Evolutionary conservation across 2,888 invertebrate species (phyloP), one percentile per base, ranked within the genome.

Genomic region (Lepidochitona cinerea): DNA sequence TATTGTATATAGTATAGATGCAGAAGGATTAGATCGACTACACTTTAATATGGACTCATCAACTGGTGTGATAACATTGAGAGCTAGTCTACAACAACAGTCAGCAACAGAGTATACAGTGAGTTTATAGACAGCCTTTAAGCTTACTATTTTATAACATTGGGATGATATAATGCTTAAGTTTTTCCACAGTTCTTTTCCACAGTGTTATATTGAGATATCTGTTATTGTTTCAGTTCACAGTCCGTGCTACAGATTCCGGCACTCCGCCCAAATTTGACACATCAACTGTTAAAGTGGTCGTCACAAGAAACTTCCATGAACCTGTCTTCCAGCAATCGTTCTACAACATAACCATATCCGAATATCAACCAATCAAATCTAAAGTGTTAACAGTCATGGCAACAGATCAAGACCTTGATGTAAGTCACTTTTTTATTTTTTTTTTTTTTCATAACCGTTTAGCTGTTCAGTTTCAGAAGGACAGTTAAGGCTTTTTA

Each of bases 321-420:
- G 68, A 68, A n/a, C 83, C 85, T n/a, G 84, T 84, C 70, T 52
- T 18, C 77, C 0, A 75, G 64, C 32, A 75, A 80, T 14, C 37
- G 77, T 12, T 83, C 82, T 54, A 82, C 80, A 32, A 74, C 78
- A 0, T 14, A 49, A 49, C 49, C 7, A 49, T 49, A 18, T 49
- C 49, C 3, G 49, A 49, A 23, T 49, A 49, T 23, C 49, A 49
- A 18, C 36, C 41, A 9, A 66, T 79, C 6, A 75, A 75, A 18
- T 76, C 78, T 3, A 71, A 70, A 7, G 75, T 85, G 29, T 83
- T 74, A 74, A 69, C 36, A 18, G 85, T 85, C 7, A 79, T 80
- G 0, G 85, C 84, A n/a, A 73, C 59, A 7, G 85, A 85, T 71
- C 36, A 69, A 29, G 84, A 85, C 68, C 74, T 81, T n/a, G 74